Percentiles rank a stretch among this genome's conserved stretches.
Conservation (phyloP, 2,113 vertebrate genomes). For the Euleptes europaea region DNA sequence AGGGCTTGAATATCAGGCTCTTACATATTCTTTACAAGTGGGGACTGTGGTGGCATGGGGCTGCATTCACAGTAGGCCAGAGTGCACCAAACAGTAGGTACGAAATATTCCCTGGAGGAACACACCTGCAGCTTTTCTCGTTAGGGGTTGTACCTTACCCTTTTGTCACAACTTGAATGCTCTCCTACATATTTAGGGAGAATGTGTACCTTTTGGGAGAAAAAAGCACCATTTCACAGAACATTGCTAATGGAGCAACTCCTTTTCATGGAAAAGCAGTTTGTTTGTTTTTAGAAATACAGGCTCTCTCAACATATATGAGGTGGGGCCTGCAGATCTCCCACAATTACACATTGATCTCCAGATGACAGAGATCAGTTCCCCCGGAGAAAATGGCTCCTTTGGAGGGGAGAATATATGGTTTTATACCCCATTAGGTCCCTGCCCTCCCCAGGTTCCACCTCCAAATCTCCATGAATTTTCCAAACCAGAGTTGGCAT, state of each 20-base stretch:
- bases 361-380: too few species aligned
- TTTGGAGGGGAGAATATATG: too few species aligned
- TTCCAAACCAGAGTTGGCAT: too few species aligned
- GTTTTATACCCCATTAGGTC: too few species aligned
- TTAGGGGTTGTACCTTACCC: constrained; percentile 34
- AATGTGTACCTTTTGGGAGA: not conserved
- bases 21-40: constrained; percentile 43
- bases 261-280: constrained; percentile 24
- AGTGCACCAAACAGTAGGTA: constrained; percentile 38
- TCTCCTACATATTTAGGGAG: not conserved
- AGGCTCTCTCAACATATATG: too few species aligned
- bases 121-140: constrained; percentile 54
- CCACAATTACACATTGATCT: too few species aligned
- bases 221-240: not conserved
- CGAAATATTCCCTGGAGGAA: constrained; percentile 45
- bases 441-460: too few species aligned
- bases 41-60: not conserved
- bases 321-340: too few species aligned
- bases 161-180: constrained; percentile 31
- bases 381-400: too few species aligned
- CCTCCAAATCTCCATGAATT: too few species aligned
- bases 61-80: constrained; percentile 16
- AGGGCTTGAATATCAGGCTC: constrained; percentile 22
- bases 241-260: constrained; percentile 8
- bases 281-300: constrained; percentile 9